Evolutionary conservation across 2,888 invertebrate genomes (phyloP).

Genomic region (Metellina segmentata): DNA sequence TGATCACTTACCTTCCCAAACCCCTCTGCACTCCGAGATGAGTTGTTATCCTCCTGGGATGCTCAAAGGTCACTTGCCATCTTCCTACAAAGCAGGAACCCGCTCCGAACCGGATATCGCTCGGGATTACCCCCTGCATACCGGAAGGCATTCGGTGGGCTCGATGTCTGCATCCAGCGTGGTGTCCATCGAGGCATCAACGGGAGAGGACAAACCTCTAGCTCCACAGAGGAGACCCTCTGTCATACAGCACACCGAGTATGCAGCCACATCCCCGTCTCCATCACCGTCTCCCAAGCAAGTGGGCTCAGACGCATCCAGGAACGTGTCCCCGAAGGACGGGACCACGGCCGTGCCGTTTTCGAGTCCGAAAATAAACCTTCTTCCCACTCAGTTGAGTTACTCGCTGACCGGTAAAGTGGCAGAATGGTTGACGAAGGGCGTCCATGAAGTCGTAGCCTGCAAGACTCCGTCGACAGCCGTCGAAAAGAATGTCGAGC

Average conservation of each 20-base stretch:
- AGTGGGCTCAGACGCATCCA: slow-evolving; percentile 14
- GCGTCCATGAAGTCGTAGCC: slow-evolving; percentile 71
- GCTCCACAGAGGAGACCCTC: slow-evolving; percentile 72
- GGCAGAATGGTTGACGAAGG: slow-evolving; percentile 72
- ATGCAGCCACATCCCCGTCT: slow-evolving; percentile 72
- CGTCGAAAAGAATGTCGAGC: slow-evolving; percentile 57
- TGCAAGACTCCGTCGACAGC: slow-evolving; percentile 71
- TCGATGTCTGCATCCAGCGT: slow-evolving; percentile 64
- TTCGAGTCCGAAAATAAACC: slow-evolving; percentile 57
- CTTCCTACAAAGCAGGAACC: slow-evolving; percentile 49
- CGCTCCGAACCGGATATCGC: slow-evolving; percentile 60
- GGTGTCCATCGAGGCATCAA: slow-evolving; percentile 39
- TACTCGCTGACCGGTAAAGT: slow-evolving; percentile 71
- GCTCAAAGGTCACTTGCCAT: slow-evolving; percentile 37
- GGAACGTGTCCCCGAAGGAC: slow-evolving; percentile 34
- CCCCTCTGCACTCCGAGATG: slow-evolving; percentile 34
- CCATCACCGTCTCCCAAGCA: slow-evolving; percentile 68
- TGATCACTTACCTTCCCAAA: slow-evolving; percentile 29
- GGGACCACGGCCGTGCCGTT: slow-evolving; percentile 6
- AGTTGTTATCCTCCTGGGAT: slow-evolving; percentile 22
- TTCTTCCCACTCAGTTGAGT: slow-evolving; percentile 58
- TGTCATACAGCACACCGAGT: slow-evolving; percentile 76
- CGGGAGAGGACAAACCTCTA: slow-evolving; percentile 54
- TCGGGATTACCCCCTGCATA: slow-evolving; percentile 46
- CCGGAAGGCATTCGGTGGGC: slow-evolving; percentile 66